Evolutionary conservation across 2,113 vertebrate genomes (phyloP).

Genomic region (Mystacornis crossleyi): DNA sequence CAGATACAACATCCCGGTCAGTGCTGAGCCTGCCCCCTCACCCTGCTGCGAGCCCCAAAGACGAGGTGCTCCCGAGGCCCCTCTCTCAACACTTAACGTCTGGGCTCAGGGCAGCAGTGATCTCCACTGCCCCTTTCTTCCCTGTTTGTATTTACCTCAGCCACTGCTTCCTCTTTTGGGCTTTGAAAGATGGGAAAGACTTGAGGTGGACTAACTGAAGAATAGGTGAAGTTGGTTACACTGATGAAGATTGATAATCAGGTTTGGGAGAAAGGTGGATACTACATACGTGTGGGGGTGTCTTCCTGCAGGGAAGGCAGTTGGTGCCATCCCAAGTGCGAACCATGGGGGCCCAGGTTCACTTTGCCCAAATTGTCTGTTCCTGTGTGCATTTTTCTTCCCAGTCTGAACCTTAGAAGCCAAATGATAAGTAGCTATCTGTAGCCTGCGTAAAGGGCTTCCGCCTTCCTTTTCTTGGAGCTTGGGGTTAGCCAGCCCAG

Average conservation of each 20-base stretch:
- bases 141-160: rapidly evolving
- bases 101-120: background rate
- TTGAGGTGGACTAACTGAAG: background rate
- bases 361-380: background rate
- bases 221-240: background rate
- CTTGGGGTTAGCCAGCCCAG: background rate
- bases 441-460: background rate
- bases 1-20: slow-evolving; percentile 83
- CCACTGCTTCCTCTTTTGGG: background rate
- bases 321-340: background rate
- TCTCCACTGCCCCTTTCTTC: rapidly evolving
- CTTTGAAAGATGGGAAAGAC: background rate
- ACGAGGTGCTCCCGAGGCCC: rapidly evolving
- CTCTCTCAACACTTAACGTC: background rate
- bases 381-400: rapidly evolving
- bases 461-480: background rate
- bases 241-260: background rate
- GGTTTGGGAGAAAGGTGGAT: background rate
- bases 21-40: background rate
- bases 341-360: background rate
- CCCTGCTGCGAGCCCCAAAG: rapidly evolving
- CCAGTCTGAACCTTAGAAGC: background rate
- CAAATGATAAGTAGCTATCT: background rate
- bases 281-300: rapidly evolving
- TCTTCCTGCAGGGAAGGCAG: background rate